These are phyloP conservation scores for Danio tinwini DNA, from an alignment of 2,797 vertebrate species.

Conservation along the genomic window DNA sequence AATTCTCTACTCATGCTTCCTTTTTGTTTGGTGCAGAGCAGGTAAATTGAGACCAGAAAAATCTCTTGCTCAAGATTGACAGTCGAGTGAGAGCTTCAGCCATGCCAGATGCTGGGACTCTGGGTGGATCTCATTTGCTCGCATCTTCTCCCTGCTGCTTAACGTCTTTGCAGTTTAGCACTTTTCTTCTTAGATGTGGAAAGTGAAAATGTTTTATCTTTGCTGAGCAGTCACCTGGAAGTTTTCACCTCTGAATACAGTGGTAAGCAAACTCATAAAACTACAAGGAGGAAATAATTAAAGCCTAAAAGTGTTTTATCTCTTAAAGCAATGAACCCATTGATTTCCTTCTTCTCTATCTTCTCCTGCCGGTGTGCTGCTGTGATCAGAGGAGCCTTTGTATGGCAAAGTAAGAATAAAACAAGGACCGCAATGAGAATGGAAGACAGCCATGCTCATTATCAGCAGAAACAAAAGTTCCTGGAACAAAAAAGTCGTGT, in stretches of 20 bases:
- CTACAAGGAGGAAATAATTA: slow-evolving; percentile 75
- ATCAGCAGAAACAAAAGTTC: slow-evolving; percentile 75
- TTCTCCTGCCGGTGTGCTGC: slow-evolving; percentile 63
- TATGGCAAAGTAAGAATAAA: slow-evolving; percentile 60
- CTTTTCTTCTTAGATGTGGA: slow-evolving; percentile 44
- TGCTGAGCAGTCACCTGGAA: slow-evolving; percentile 62
- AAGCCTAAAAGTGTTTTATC: slow-evolving; percentile 76
- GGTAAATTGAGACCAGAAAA: neutral
- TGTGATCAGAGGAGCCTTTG: slow-evolving; percentile 78
- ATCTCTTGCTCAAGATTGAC: neutral
- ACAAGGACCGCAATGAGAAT: slow-evolving; percentile 64
- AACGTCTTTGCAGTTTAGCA: slow-evolving; percentile 51
- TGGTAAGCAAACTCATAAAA: slow-evolving; percentile 75
- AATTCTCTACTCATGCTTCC: neutral
- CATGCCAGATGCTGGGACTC: slow-evolving; percentile 11
- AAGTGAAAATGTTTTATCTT: slow-evolving; percentile 59
- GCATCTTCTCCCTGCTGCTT: slow-evolving; percentile 31
- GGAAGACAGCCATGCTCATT: slow-evolving; percentile 77
- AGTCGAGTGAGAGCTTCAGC: slow-evolving; percentile 25
- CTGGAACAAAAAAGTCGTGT: slow-evolving; percentile 73
- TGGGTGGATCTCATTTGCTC: slow-evolving; percentile 31
- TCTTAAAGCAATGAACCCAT: slow-evolving; percentile 70
- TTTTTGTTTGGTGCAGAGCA: neutral
- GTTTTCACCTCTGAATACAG: slow-evolving; percentile 69
- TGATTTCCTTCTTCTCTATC: slow-evolving; percentile 64